These are phyloP conservation scores for Trileptium ribeirensis DNA, from an alignment of 2,888 invertebrate species.

Conservation along the genomic window DNA sequence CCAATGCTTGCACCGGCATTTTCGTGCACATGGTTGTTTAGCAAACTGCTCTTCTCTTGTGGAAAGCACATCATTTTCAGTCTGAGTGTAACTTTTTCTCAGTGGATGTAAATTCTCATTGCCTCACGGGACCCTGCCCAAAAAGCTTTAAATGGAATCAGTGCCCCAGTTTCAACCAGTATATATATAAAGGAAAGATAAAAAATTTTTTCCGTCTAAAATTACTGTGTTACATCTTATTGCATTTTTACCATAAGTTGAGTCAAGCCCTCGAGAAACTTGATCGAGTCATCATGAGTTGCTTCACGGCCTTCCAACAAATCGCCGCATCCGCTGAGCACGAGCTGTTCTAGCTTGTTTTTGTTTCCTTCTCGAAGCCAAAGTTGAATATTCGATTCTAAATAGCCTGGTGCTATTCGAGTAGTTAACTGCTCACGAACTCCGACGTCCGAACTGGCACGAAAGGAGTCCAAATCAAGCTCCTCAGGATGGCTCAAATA, in stretches of 20 bases:
- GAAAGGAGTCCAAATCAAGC: conserved; percentile 46
- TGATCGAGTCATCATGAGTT: conserved; percentile 65
- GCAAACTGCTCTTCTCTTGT: too few relatives aligned
- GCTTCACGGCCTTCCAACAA: conserved; percentile 65
- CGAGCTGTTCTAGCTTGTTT: conserved; percentile 72
- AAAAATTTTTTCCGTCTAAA: too few relatives aligned
- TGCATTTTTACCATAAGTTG: conserved; percentile 21
- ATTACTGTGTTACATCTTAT: too few relatives aligned
- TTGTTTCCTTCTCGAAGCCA: conserved; percentile 91
- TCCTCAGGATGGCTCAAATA: conserved; percentile 51
- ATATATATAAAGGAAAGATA: too few relatives aligned
- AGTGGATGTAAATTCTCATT: too few relatives aligned
- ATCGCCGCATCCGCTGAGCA: conserved; percentile 82
- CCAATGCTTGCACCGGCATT: too few relatives aligned
- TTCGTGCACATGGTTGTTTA: too few relatives aligned
- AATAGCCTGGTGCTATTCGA: conserved; percentile 47
- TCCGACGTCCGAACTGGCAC: not conserved
- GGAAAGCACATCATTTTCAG: too few relatives aligned
- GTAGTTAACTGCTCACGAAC: conserved; percentile 49
- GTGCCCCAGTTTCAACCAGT: too few relatives aligned
- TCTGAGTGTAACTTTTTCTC: too few relatives aligned
- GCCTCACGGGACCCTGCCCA: too few relatives aligned
- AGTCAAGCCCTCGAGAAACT: conserved; percentile 19
- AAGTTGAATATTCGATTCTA: conserved; percentile 74
- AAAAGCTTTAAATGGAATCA: too few relatives aligned